Evolutionary conservation across 2,113 vertebrate genomes (phyloP).

Genomic region (Abramis brama): DNA sequence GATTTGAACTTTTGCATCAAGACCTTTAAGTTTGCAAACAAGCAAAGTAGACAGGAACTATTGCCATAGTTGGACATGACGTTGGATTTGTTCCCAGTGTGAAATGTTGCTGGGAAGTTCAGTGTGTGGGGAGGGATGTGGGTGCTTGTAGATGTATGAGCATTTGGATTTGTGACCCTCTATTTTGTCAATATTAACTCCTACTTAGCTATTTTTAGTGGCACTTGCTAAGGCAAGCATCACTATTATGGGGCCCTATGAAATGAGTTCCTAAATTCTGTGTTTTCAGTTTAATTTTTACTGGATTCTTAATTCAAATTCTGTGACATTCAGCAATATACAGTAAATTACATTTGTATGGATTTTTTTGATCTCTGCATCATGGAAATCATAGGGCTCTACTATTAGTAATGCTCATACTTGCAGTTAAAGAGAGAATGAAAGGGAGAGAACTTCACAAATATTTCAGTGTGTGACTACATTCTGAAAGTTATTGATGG

Average conservation of each 20-base stretch:
- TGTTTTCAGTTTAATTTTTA: neutral
- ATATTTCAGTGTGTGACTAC: conserved; percentile 29
- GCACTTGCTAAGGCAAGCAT: neutral
- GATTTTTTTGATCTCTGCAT: neutral
- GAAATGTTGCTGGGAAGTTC: neutral
- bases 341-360: neutral
- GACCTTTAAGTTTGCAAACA: neutral
- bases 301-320: neutral
- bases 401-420: neutral
- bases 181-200: neutral
- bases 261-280: neutral
- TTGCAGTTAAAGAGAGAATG: neutral
- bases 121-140: neutral
- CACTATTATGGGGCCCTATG: neutral
- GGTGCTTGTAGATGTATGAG: neutral
- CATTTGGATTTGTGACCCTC: neutral
- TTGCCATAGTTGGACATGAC: neutral
- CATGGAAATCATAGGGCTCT: neutral
- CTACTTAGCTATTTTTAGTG: neutral
- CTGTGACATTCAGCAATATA: neutral
- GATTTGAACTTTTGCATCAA: conserved; percentile 1
- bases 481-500: conserved; percentile 48
- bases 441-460: neutral
- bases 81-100: conserved; percentile 16
- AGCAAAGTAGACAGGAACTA: neutral